These are phyloP conservation scores for Cryptotermes secundus DNA, from an alignment of 1,140 invertebrate genomes.

Conservation along the genomic window DNA sequence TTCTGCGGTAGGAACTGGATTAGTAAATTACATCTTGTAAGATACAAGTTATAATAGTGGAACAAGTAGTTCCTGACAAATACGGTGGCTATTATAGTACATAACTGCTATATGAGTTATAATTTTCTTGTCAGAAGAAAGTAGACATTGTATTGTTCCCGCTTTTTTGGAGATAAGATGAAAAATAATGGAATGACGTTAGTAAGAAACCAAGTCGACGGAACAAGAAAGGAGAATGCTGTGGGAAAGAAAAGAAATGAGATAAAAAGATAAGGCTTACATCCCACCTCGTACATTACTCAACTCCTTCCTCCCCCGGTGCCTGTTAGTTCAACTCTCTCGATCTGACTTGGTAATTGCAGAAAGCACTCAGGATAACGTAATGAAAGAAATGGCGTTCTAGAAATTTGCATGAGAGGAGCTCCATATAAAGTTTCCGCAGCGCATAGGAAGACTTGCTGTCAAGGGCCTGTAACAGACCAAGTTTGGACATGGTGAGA, in stretches of 20 bases:
- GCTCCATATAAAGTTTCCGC: neutral
- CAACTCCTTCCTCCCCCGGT: neutral
- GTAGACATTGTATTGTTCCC: too few relatives aligned
- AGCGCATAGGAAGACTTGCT: neutral
- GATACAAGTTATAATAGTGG: too few relatives aligned
- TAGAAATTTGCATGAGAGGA: slow-evolving; percentile 7
- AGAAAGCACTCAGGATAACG: neutral
- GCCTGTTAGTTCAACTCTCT: neutral
- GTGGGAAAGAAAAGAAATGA: neutral
- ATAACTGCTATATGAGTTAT: too few relatives aligned
- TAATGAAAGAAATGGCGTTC: neutral
- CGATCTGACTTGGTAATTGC: slow-evolving; percentile 18
- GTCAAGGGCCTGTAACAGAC: too few relatives aligned
- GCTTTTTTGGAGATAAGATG: too few relatives aligned
- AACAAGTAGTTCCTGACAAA: too few relatives aligned
- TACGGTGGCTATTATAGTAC: too few relatives aligned
- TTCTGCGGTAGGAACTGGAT: too few relatives aligned
- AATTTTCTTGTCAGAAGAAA: too few relatives aligned
- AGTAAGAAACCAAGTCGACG: neutral
- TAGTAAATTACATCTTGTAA: too few relatives aligned
- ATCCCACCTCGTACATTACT: neutral
- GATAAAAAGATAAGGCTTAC: neutral
- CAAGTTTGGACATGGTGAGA: too few relatives aligned
- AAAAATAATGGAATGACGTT: neutral
- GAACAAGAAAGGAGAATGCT: neutral